Evolutionary conservation across 2,113 vertebrate genomes (phyloP).

Genomic region (Amphiprion ocellaris): DNA sequence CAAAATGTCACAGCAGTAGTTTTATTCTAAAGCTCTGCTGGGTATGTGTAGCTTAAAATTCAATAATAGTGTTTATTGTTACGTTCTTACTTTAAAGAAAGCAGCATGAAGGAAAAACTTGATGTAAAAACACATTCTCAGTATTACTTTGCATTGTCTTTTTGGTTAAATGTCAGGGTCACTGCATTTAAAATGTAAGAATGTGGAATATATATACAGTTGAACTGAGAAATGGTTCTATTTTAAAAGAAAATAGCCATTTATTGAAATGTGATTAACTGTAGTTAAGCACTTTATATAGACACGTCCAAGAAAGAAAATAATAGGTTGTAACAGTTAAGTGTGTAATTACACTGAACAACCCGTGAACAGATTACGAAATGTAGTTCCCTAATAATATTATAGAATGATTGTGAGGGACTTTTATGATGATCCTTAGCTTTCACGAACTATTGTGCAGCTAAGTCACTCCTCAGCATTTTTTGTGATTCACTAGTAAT

Average conservation of each 20-base stretch:
- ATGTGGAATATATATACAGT: no score
- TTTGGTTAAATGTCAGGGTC: no score
- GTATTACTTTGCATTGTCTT: no score
- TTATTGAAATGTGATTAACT: no score
- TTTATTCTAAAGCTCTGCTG: background rate
- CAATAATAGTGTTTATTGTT: background rate
- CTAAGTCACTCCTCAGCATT: background rate
- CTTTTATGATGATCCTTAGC: background rate
- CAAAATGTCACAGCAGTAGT: background rate
- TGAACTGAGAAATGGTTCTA: no score
- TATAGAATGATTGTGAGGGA: background rate
- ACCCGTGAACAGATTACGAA: background rate
- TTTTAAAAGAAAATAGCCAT: background rate
- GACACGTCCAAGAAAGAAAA: no score
- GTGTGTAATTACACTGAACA: no score
- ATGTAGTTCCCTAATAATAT: background rate
- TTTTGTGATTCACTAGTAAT: constrained; percentile 4
- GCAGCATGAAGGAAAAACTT: background rate
- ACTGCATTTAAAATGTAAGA: no score
- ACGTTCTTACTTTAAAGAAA: background rate
- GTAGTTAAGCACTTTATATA: no score
- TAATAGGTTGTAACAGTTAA: no score
- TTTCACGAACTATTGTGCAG: background rate
- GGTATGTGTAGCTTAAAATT: background rate
- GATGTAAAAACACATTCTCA: no score